Evolutionary conservation across 2,888 invertebrate genomes (phyloP).

Genomic region (Melipona bicolor): DNA sequence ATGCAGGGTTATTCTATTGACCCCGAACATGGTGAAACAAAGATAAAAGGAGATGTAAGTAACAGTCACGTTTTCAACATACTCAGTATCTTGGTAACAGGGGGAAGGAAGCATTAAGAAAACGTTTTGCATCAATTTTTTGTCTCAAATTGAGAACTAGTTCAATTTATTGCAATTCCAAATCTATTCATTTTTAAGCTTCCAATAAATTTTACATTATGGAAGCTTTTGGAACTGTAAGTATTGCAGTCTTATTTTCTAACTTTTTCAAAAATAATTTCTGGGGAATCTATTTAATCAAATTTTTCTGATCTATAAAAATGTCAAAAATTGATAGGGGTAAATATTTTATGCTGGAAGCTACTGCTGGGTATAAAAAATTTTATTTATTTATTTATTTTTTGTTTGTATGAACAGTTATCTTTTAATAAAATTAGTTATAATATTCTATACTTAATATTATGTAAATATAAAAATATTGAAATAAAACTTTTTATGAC

Average conservation of each 20-base stretch:
- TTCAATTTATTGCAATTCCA: slow-evolving; percentile 22
- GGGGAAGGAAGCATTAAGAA: slow-evolving; percentile 41
- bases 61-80: slow-evolving; percentile 67
- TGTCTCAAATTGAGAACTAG: slow-evolving; percentile 9
- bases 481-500: background rate
- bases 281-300: background rate
- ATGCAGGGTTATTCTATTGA: slow-evolving; percentile 82
- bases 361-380: background rate
- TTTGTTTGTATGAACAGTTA: background rate
- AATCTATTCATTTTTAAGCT: slow-evolving; percentile 36
- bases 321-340: background rate
- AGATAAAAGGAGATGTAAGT: slow-evolving; percentile 83
- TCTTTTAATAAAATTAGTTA: slow-evolving; percentile 20
- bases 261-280: background rate
- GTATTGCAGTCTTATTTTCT: slow-evolving; percentile 60
- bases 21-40: slow-evolving; percentile 78
- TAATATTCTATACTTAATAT: slow-evolving; percentile 10
- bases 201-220: slow-evolving; percentile 59
- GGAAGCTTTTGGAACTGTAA: slow-evolving; percentile 79
- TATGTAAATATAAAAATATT: slow-evolving; percentile 19
- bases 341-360: slow-evolving; percentile 3
- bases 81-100: slow-evolving; percentile 71
- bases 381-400: slow-evolving; percentile 18
- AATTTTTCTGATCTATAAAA: background rate
- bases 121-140: slow-evolving; percentile 34